phyloP scores from a whole-genome alignment of 2,888 invertebrate species.

The Volucella inanis region DNA sequence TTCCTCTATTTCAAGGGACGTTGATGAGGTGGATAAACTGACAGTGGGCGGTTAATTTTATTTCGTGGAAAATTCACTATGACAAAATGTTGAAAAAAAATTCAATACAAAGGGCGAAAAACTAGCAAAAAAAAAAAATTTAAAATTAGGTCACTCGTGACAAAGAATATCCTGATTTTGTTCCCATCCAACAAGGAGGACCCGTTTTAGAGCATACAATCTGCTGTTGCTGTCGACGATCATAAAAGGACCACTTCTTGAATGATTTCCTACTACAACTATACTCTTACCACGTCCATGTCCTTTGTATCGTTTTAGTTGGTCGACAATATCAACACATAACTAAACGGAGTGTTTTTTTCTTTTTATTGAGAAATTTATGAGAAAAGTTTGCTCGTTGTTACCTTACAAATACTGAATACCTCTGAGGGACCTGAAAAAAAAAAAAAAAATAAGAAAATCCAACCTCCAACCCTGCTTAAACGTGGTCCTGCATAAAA shows the following conservation, averaged over 20 bases:
- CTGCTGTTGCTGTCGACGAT: slow-evolving; percentile 8
- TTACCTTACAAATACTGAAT: slow-evolving; percentile 10
- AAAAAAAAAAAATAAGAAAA: slow-evolving; percentile 5
- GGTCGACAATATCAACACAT: slow-evolving; percentile 35
- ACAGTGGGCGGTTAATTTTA: slow-evolving; percentile 33
- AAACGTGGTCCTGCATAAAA: slow-evolving; percentile 53
- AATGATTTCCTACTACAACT: too few species aligned
- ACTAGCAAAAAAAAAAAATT: slow-evolving; percentile 8
- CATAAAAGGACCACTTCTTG: slow-evolving; percentile 45
- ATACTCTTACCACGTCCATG: slow-evolving; percentile 21
- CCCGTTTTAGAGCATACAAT: slow-evolving; percentile 39
- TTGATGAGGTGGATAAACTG: slow-evolving; percentile 5
- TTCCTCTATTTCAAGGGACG: background rate
- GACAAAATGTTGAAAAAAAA: slow-evolving; percentile 29
- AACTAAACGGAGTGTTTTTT: slow-evolving; percentile 46
- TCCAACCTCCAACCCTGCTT: background rate
- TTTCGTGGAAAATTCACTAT: slow-evolving; percentile 28
- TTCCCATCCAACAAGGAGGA: background rate
- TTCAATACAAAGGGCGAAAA: slow-evolving; percentile 33
- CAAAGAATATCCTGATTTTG: slow-evolving; percentile 39
- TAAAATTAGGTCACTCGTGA: slow-evolving; percentile 66
- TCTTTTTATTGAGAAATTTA: slow-evolving; percentile 63
- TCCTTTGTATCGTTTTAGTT: slow-evolving; percentile 36
- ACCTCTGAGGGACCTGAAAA: slow-evolving; percentile 25
- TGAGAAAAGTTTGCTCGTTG: slow-evolving; percentile 29